phyloP scores from a whole-genome alignment of 2,797 vertebrate genomes.

The Hoplostethus mediterraneus region DNA sequence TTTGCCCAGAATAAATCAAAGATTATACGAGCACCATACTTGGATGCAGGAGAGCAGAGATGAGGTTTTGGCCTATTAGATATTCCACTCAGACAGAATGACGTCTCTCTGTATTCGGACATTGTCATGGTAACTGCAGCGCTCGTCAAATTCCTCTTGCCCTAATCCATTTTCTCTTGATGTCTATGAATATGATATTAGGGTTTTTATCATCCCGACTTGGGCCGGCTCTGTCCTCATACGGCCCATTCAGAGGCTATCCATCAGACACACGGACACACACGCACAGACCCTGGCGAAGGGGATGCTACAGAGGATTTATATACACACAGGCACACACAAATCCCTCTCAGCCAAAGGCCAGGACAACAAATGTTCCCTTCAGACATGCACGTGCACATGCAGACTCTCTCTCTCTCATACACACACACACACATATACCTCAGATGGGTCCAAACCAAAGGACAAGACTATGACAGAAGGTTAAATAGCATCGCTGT shows the following conservation, averaged over 20 bases:
- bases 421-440: conserved; percentile 2
- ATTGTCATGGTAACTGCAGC: conserved; percentile 82
- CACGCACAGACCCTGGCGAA: conserved; percentile 27
- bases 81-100: conserved; percentile 67
- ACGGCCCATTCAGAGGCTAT: conserved; percentile 74
- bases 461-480: conserved; percentile 38
- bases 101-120: conserved; percentile 74
- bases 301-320: conserved; percentile 61
- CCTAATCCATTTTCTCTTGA: conserved; percentile 76
- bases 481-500: conserved; percentile 66
- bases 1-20: conserved; percentile 57
- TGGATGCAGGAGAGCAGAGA: conserved; percentile 37
- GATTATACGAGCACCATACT: conserved; percentile 28
- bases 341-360: conserved; percentile 68
- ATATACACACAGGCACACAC: conserved; percentile 47
- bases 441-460: conserved; percentile 27
- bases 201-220: conserved; percentile 78
- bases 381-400: conserved; percentile 41
- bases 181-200: conserved; percentile 83
- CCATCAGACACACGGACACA: conserved; percentile 60
- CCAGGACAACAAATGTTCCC: conserved; percentile 65
- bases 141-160: conserved; percentile 73
- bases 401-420: neutral
- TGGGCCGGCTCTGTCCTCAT: conserved; percentile 64
- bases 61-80: conserved; percentile 63